A percentile compares a stretch with the other conserved stretches of the same genome.
These are phyloP conservation scores for Drosophila falleni DNA, from an alignment of 2,888 invertebrate species.

Conservation along the genomic window DNA sequence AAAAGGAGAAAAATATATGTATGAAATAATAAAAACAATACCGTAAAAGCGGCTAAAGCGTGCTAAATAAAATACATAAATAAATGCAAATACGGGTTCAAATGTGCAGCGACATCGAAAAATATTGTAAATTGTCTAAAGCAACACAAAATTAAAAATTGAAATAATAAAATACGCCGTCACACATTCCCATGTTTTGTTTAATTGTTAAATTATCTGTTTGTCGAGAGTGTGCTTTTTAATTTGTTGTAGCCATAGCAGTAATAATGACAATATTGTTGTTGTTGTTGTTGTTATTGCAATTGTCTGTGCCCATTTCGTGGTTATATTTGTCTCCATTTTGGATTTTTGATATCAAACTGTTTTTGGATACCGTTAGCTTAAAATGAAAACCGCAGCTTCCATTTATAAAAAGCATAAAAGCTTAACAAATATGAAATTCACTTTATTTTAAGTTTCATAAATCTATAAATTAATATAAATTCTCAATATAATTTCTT, in stretches of 20 bases:
- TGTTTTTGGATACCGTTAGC: conserved; percentile 28
- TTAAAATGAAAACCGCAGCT: neutral
- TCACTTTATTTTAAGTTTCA: too few relatives aligned
- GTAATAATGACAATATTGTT: conserved; percentile 29
- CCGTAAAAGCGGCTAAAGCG: conserved; percentile 24
- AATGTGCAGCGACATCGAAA: conserved; percentile 59
- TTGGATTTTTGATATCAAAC: conserved; percentile 18
- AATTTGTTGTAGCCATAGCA: conserved; percentile 52
- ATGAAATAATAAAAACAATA: conserved; percentile 16
- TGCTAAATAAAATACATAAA: conserved; percentile 47
- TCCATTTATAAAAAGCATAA: neutral
- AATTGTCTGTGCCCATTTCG: conserved; percentile 48
- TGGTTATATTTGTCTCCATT: conserved; percentile 36
- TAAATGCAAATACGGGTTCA: conserved; percentile 55
- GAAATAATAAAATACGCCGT: conserved; percentile 36
- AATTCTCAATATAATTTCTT: neutral
- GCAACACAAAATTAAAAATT: conserved; percentile 37
- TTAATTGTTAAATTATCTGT: conserved; percentile 54
- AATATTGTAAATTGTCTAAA: conserved; percentile 62
- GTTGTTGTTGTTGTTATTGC: conserved; percentile 28
- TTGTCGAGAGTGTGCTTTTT: conserved; percentile 50
- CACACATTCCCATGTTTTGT: conserved; percentile 51
- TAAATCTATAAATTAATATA: neutral
- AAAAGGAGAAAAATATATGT: conserved; percentile 13
- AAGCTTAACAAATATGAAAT: neutral